A percentile compares a stretch with the other conserved stretches of the same genome.
Evolutionary conservation across 2,797 vertebrate species (phyloP).

Genomic region (Rousettus madagascariensis): DNA sequence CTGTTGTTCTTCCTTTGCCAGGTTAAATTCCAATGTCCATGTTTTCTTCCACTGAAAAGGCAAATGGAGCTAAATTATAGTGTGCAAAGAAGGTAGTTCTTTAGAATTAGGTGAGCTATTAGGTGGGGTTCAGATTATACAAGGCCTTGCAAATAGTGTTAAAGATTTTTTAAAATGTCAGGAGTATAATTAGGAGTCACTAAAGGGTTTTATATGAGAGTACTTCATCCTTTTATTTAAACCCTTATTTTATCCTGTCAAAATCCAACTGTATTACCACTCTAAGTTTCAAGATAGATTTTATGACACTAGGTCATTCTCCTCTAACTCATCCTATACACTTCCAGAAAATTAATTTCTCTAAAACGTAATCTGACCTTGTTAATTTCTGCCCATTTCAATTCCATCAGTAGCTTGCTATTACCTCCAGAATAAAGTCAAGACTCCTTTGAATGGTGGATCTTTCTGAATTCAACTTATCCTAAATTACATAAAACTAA

Average conservation of each 20-base stretch:
- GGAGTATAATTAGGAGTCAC: not conserved
- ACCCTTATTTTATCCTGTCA: not conserved
- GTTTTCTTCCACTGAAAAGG: not conserved
- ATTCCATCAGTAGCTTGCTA: not conserved
- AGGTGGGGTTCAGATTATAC: not conserved
- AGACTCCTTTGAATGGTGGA: not conserved
- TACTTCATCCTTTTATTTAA: not conserved
- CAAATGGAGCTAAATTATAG: not conserved
- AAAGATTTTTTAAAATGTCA: not conserved
- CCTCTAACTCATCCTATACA: not conserved
- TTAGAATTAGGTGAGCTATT: not conserved
- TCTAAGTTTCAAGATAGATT: not conserved
- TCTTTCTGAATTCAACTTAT: not conserved
- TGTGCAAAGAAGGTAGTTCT: not conserved
- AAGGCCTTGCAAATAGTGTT: not conserved
- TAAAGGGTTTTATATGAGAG: not conserved
- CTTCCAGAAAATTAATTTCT: not conserved
- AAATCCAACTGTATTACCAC: not conserved
- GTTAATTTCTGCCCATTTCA: not conserved
- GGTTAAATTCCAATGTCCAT: not conserved
- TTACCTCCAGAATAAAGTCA: not conserved
- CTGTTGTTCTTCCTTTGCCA: not conserved
- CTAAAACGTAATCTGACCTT: not conserved
- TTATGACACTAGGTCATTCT: not conserved
- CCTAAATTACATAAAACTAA: not conserved